Evolutionary conservation across 2,797 vertebrate species (phyloP), one percentile per base, ranked within the genome.

Genomic region (Pseudomugil tenellus): DNA sequence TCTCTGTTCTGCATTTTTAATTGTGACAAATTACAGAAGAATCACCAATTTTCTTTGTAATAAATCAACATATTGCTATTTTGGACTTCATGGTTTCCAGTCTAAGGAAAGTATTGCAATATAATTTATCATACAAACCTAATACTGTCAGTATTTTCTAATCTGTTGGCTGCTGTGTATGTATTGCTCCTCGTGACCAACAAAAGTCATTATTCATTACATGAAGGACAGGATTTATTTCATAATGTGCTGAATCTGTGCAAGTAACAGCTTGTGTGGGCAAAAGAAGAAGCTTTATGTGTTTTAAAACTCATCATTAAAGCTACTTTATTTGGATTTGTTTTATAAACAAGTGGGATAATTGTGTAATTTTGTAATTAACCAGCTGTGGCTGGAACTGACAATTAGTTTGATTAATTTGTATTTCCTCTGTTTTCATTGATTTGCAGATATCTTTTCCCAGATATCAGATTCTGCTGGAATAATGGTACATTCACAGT

Each of bases 401-500:
- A 84, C 77, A 89, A 89, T 91, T 90, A 88, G 62, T 76, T 76
- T 78, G 81, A 87, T 88, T 85, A 32, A 84, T 88, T 83, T 70
- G 63, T 69, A 2, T 70, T 64, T 81, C 59, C 39, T 81, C 67
- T 74, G 48, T 25, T 66, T 6, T 8, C n/a, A 3, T 71, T 80
- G 41, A 43, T 65, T 81, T 67, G 77, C 90, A 99, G 98, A 99
- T 94, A 96, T 99, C 92, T 99, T 98, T 94, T 98, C 98, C 54
- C 96, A 96, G 94, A 96, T 99, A 85, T 97, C 97, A 0, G 97
- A 99, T 92, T 93, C 96, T 62, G 92, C 93, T 25, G 98, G 98
- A 57, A 90, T 97, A 82, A 96, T 99, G 96, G 94, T 96, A 72
- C 94, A 96, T 77, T 93, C 94, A 35, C 96, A 96, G 79, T 99